Evolutionary conservation across 2,113 vertebrate species (phyloP), one percentile per base, ranked within the genome.

Genomic region (Chaetops frenatus): DNA sequence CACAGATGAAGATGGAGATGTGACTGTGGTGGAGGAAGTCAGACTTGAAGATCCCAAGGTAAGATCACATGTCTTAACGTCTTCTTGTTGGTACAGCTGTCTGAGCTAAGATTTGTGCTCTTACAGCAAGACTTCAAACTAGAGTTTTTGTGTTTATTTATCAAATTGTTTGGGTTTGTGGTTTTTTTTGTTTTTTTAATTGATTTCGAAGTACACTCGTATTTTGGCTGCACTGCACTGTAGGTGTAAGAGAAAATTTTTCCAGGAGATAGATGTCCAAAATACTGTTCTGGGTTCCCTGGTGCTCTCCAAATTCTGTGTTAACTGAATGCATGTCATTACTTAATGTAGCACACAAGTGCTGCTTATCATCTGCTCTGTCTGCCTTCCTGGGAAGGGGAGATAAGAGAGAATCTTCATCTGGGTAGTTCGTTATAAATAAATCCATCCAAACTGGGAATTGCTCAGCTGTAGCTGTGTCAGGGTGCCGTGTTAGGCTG

Each of bases 21-120:
- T 97, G 7, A 95, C 97, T 13, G 94, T 99, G 60, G 97, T 99
- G 5, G 98, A 99, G 88, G 98, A 98, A 48, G 79, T 98, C 56
- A 95, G 86, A 64, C 94, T 96, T 6, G 93, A 96, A 25, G 96
- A 92, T 12, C 85, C 95, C 18, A 98, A 97, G 98, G 99, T 99
- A 77, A 94, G 93, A 57, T 65, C 29, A 19, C 7, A 0, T 7
- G 2, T 23, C 25, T 25, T 53, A 20, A 23, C 45, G 4, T 65
- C 27, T 83, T 65, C 54, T 40, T 74, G 9, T 67, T 62, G 8
- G 11, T 69, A 56, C 0, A 0, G 12, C 61, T 85, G 10, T 48
- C 67, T 90, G 66, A 83, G 42, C 44, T 70, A 35, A 64, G n/a
- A 65, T 66, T 20, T 1, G 5, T 67, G 19, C 5, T 33, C 54